Base-by-base conservation (phyloP, 2,113 vertebrate species). In the Sebastes fasciatus region DNA sequence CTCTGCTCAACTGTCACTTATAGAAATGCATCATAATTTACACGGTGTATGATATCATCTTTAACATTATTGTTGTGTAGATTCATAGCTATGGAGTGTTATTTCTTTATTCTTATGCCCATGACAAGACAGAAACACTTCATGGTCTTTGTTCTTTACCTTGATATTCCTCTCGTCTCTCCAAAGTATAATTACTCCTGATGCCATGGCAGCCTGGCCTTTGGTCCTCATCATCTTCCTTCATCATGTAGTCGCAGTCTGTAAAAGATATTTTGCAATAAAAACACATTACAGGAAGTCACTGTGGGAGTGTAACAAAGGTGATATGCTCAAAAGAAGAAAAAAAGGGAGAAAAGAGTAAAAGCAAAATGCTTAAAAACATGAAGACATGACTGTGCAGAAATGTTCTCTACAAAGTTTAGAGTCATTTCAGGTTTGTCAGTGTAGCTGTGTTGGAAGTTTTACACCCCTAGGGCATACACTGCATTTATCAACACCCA, bases 401-500 rank as follows among this genome's bases (percentile, higher is more conserved):
- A 86, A 49, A 66, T 34, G 10, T n/a, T 26, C 40, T 23, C 5
- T 10, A 43, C 42, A 75, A 51, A 74, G 72, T 83, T 60, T 6
- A 52, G 42, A 70, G 68, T 80, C 55, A 54, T 57, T 42, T 77
- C 21, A 42, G 58, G 34, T 34, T 63, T 85, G 67, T 80, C 64
- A 68, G 2, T 16, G 60, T 21, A 42, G 66, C 21, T 43, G 43
- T 46, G 75, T 16, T 73, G 43, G 34, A 58, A 57, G 67, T 43
- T 85, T 67, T 54, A 71, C 79, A 84, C 90, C 68, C 34, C 79
- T 10, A 21, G 79, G 80, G 55, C 34, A 34, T 78, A 16, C 11
- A 17, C 71, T 62, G 55, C 77, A 49, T 86, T 89, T 78, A 91
- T 85, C 88, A 75, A 54, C 52, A 85, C 71, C 73, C 46, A 61